Conservation (phyloP, 2,113 vertebrate species). For the Otis tarda region DNA sequence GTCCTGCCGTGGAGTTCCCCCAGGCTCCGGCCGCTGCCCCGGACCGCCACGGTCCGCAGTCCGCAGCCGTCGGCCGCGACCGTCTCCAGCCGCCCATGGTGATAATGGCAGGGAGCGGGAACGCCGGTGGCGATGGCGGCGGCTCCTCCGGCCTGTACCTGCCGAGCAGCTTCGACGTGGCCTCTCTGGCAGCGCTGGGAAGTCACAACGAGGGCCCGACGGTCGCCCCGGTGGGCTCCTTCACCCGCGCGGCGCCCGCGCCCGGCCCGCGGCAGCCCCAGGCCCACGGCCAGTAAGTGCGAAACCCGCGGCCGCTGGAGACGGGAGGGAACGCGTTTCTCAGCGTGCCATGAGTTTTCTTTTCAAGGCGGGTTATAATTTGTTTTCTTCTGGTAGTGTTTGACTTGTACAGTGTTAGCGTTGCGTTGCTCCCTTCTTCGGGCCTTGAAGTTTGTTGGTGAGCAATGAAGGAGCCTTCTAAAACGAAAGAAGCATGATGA, state of each 20-base stretch:
- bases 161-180: background rate
- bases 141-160: background rate
- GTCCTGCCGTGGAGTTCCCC: constrained; percentile 5
- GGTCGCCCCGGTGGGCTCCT: constrained; percentile 5
- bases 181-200: background rate
- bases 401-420: accelerated
- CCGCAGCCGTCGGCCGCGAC: background rate
- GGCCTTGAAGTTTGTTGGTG: background rate
- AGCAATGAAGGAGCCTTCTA: background rate
- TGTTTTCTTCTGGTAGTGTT: accelerated
- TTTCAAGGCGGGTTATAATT: accelerated
- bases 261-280: background rate
- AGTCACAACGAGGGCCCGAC: background rate
- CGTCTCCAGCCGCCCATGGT: background rate
- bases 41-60: background rate
- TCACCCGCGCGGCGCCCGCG: background rate
- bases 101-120: background rate
- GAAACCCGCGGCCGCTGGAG: accelerated
- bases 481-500: no score
- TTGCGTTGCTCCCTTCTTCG: accelerated
- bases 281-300: constrained; percentile 22
- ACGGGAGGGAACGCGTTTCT: accelerated
- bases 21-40: background rate
- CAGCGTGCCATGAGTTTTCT: no score
- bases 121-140: background rate